Percentiles rank a stretch among this genome's conserved stretches.
These are phyloP conservation scores for Micronycteris hirsuta DNA, from an alignment of 2,113 vertebrate species.

Conservation along the genomic window DNA sequence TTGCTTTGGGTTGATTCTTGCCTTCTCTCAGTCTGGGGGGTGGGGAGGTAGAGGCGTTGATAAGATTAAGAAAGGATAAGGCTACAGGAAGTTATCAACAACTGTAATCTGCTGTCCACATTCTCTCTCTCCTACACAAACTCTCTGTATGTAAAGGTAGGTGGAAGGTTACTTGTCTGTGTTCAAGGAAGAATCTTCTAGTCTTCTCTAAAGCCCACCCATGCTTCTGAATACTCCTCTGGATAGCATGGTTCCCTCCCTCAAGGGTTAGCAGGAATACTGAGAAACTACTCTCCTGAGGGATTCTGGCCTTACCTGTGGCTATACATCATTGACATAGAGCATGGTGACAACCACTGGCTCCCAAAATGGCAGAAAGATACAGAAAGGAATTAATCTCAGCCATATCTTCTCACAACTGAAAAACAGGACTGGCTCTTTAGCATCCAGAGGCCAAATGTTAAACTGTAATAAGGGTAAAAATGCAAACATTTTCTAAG, in stretches of 20 bases:
- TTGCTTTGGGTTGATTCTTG: conserved; percentile 15
- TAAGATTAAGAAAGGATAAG: neutral
- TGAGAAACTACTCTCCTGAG: neutral
- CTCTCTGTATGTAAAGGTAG: neutral
- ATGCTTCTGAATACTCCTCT: neutral
- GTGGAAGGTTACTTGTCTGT: neutral
- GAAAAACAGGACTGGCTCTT: conserved; percentile 29
- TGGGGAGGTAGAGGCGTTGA: neutral
- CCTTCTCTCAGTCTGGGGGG: neutral
- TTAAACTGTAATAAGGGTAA: neutral
- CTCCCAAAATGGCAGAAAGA: conserved; percentile 11
- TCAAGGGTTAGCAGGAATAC: neutral
- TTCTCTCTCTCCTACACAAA: neutral
- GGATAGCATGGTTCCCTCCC: neutral
- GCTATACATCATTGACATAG: neutral
- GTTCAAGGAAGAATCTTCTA: conserved; percentile 22
- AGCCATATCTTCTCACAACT: neutral
- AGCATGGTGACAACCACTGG: neutral
- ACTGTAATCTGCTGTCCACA: neutral
- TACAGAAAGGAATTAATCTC: neutral
- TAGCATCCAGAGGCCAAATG: conserved; percentile 9
- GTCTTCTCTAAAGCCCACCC: neutral
- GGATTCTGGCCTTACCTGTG: neutral
- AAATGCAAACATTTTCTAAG: conserved; percentile 53
- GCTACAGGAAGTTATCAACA: neutral